Conservation (phyloP, 2,888 invertebrate species). For the Plagiodera versicolora region DNA sequence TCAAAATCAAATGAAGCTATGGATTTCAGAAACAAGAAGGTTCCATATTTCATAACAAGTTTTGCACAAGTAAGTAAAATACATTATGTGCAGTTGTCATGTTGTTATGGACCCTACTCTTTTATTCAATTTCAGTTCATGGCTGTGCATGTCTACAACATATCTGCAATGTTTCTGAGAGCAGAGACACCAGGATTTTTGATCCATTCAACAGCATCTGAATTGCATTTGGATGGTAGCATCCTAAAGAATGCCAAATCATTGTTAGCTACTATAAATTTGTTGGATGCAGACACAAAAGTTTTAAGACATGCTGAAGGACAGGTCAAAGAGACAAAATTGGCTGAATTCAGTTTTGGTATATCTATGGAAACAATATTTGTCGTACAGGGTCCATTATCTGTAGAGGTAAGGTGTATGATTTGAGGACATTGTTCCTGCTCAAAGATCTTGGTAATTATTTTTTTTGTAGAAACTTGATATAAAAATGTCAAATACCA, state of each 20-base stretch:
- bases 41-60: conserved; percentile 78
- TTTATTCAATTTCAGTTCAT: conserved; percentile 66
- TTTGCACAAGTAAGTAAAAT: conserved; percentile 72
- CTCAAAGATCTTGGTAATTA: conserved; percentile 1
- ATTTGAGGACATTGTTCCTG: not conserved
- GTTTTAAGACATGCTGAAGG: conserved; percentile 59
- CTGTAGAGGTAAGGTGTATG: conserved; percentile 69
- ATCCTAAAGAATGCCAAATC: conserved; percentile 69
- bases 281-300: conserved; percentile 67
- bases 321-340: conserved; percentile 61
- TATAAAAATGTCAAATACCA: conserved; percentile 63
- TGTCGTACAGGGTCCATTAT: conserved; percentile 81
- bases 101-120: not conserved
- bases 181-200: conserved; percentile 69
- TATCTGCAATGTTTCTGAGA: conserved; percentile 65
- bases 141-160: conserved; percentile 79
- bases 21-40: conserved; percentile 74
- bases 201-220: conserved; percentile 71
- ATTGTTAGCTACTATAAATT: conserved; percentile 71
- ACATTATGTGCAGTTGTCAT: not conserved
- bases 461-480: conserved; percentile 64
- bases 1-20: conserved; percentile 52
- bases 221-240: conserved; percentile 69
- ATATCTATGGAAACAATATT: conserved; percentile 76
- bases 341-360: conserved; percentile 74